These are phyloP conservation scores for Schrankia costaestrigalis DNA, from an alignment of 2,888 invertebrate genomes.

Conservation along the genomic window DNA sequence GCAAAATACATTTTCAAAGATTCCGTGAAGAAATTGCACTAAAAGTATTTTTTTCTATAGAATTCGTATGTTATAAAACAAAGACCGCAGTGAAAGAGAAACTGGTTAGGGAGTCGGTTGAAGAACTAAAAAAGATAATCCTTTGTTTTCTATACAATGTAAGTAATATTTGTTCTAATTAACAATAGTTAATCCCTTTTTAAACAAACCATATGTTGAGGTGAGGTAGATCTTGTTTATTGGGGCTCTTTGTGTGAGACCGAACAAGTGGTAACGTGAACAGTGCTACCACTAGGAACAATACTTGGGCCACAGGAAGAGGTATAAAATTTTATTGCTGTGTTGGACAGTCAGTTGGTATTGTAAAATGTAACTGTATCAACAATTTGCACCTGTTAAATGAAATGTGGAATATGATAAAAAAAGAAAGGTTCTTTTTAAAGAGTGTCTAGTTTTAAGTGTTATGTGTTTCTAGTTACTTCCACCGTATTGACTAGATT, in stretches of 20 bases:
- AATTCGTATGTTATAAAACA: conserved; percentile 10
- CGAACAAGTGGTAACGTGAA: conserved; percentile 42
- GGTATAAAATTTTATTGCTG: conserved; percentile 52
- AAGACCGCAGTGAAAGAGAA: conserved; percentile 5
- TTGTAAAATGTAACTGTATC: conserved; percentile 50
- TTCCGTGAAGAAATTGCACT: conserved; percentile 7
- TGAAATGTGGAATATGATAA: too few relatives aligned
- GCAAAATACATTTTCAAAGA: background rate
- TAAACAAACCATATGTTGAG: conserved; percentile 28
- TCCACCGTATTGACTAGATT: too few relatives aligned
- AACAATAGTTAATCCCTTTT: conserved; percentile 32
- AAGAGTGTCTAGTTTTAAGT: too few relatives aligned
- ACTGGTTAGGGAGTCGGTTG: background rate
- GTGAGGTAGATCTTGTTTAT: conserved; percentile 7
- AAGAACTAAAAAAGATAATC: conserved; percentile 38
- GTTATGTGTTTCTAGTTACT: too few relatives aligned
- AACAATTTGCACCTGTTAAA: conserved; percentile 29
- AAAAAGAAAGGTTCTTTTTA: too few relatives aligned
- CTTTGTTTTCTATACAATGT: conserved; percentile 43
- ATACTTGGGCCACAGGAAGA: conserved; percentile 35
- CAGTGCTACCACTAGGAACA: conserved; percentile 15
- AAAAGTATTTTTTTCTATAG: conserved; percentile 1
- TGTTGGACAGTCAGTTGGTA: conserved; percentile 29
- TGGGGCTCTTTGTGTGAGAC: conserved; percentile 13
- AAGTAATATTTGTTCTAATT: conserved; percentile 14